A percentile compares a stretch with the other conserved stretches of the same genome.
These are phyloP conservation scores for Cataglyphis hispanica DNA, from an alignment of 1,140 invertebrate species.

Conservation along the genomic window DNA sequence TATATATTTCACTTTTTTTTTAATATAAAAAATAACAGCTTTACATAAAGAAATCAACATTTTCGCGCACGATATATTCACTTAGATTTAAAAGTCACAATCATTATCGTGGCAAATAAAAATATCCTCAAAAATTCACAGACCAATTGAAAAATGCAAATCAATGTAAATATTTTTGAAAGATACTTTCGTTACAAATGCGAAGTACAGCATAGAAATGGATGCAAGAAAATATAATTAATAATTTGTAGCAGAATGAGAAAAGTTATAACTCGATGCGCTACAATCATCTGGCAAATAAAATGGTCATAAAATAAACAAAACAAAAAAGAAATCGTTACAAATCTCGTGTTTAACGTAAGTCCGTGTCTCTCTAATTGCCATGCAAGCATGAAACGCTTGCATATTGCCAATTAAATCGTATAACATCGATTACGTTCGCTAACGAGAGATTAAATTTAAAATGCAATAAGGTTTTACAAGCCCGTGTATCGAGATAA, in stretches of 20 bases:
- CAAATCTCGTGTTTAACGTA: neutral
- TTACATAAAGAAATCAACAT: neutral
- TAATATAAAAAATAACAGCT: neutral
- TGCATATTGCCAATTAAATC: neutral
- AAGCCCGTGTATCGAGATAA: neutral
- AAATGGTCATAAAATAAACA: neutral
- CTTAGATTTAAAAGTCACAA: neutral
- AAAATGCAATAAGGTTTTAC: neutral
- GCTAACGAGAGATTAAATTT: slow-evolving; percentile 31
- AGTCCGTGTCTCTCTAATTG: neutral
- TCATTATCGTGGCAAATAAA: neutral
- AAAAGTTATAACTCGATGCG: neutral
- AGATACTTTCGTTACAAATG: neutral
- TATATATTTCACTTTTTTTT: neutral
- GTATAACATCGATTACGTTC: slow-evolving; percentile 23
- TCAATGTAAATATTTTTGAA: neutral
- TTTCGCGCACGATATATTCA: neutral
- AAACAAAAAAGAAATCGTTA: slow-evolving; percentile 14
- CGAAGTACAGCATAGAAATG: neutral
- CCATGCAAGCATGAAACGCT: neutral
- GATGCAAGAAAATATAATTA: slow-evolving; percentile 17
- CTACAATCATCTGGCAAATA: neutral
- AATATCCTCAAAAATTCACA: neutral
- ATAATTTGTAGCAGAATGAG: slow-evolving; percentile 17
- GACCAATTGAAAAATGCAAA: neutral